These are phyloP conservation scores for Caenorhabditis japonica DNA, from an alignment of 2,888 invertebrate species.

Conservation along the genomic window DNA sequence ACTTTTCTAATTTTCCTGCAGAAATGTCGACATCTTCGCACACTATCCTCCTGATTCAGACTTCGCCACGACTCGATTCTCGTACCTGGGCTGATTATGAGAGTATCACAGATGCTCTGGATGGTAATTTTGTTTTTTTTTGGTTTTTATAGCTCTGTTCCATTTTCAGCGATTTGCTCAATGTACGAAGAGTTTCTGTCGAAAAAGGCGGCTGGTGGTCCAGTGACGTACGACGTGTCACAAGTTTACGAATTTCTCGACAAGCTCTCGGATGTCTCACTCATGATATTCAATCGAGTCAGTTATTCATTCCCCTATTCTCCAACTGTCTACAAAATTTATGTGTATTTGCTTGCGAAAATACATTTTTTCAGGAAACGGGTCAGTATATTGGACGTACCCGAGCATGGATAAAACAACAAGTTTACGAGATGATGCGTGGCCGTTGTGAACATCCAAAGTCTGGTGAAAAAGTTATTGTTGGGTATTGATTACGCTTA, in stretches of 20 bases:
- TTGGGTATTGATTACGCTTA: slow-evolving; percentile 43
- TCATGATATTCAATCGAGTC: slow-evolving; percentile 83
- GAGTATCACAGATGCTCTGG: slow-evolving; percentile 82
- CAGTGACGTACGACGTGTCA: slow-evolving; percentile 92
- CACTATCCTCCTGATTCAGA: slow-evolving; percentile 94
- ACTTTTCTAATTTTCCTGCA: neutral
- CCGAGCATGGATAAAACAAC: slow-evolving; percentile 53
- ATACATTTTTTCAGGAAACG: slow-evolving; percentile 30
- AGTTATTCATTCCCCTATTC: slow-evolving; percentile 1
- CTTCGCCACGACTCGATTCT: slow-evolving; percentile 92
- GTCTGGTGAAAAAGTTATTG: slow-evolving; percentile 39
- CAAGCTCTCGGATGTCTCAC: slow-evolving; percentile 92
- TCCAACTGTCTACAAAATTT: too few relatives aligned
- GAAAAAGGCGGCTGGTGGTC: slow-evolving; percentile 13
- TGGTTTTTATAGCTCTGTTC: too few relatives aligned
- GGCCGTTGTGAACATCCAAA: slow-evolving; percentile 38
- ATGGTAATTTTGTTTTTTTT: slow-evolving; percentile 42
- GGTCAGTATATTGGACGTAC: slow-evolving; percentile 46
- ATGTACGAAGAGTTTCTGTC: slow-evolving; percentile 95
- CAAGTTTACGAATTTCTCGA: slow-evolving; percentile 98
- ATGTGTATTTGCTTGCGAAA: too few relatives aligned
- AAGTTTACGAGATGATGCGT: slow-evolving; percentile 50
- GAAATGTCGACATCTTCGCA: slow-evolving; percentile 80
- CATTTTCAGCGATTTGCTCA: slow-evolving; percentile 91
- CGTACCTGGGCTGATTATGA: slow-evolving; percentile 98